Base-by-base conservation (phyloP, 2,797 vertebrate species). In the Brotula barbata region DNA sequence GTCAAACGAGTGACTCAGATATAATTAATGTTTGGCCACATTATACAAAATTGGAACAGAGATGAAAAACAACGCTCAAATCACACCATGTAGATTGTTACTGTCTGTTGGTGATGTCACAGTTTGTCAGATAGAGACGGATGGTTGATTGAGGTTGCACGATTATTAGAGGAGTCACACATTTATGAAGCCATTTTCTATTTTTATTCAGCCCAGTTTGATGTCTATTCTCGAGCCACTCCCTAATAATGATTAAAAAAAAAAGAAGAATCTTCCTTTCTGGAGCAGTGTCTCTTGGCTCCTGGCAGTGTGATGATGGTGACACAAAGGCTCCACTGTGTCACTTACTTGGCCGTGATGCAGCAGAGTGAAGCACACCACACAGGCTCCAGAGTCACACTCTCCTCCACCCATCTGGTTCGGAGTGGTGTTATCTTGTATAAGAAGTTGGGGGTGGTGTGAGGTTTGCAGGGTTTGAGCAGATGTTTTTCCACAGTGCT, bases 171-270 rank as follows among this genome's bases (percentile, higher is more conserved):
- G 28, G 39, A 77, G 69, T 67, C 65, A 67, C 68, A 78, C 76
- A 57, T 82, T 78, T 39, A 50, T 52, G 37, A 50, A 68, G 62
- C 31, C 59, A 44, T 64, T 53, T 77, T 82, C 88, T 90, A 89
- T 89, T 88, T 90, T 89, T 90, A 89, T 86, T 84, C 74, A 88
- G 74, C 84, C 85, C 86, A 88, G 75, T 90, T 88, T 75, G 68
- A 77, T 81, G 75, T 89, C 88, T 91, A 89, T 89, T 89, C 88
- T 83, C 73, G 80, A 88, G 86, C 62, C 77, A 80, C 77, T 75
- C 71, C 80, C 80, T 83, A 66, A 85, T 80, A 90, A 79, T 83
- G 68, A 71, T 68, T 19, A 78, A 28, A 33, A 33, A 33, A 11
- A 84, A 78, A 81, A 79, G 89, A 88, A 81, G 74, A 88, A 78